phyloP scores from a whole-genome alignment of 2,888 invertebrate genomes.

The Thereva unica region DNA sequence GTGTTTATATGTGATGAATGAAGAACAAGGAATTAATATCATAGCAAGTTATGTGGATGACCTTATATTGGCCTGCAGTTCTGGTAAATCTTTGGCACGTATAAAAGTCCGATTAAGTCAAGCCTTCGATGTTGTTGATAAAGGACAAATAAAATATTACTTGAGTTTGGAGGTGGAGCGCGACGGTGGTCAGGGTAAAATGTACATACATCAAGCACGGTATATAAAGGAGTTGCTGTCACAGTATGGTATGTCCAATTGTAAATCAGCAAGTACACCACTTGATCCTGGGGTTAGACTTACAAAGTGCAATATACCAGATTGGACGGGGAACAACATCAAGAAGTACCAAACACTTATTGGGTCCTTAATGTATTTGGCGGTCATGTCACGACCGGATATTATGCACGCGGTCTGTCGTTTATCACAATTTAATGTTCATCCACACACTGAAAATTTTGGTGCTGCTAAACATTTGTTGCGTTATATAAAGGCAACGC shows the following conservation, averaged over 20 bases:
- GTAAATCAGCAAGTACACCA: conserved; percentile 29
- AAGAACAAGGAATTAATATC: conserved; percentile 16
- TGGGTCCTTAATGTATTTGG: conserved; percentile 40
- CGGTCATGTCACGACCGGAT: conserved; percentile 42
- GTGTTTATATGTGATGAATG: conserved; percentile 39
- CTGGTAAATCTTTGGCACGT: not conserved
- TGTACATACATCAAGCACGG: conserved; percentile 7
- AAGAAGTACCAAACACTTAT: conserved; percentile 41
- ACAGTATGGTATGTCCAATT: conserved; percentile 17
- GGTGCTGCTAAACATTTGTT: conserved; percentile 40
- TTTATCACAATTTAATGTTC: conserved; percentile 42
- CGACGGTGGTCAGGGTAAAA: too few relatives aligned
- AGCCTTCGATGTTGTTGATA: not conserved
- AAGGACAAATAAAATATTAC: too few relatives aligned
- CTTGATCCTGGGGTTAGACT: conserved; percentile 37
- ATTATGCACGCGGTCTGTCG: conserved; percentile 40
- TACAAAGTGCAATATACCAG: conserved; percentile 24
- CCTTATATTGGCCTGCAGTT: conserved; percentile 1
- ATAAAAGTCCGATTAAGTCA: not conserved
- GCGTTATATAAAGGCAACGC: conserved; percentile 37
- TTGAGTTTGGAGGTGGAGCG: too few relatives aligned
- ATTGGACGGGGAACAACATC: conserved; percentile 35
- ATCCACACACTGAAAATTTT: conserved; percentile 41
- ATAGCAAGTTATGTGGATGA: conserved; percentile 26
- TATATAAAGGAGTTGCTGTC: conserved; percentile 16